Evolutionary conservation across 2,888 invertebrate species (phyloP).

Genomic region (Leucophenga maculata): DNA sequence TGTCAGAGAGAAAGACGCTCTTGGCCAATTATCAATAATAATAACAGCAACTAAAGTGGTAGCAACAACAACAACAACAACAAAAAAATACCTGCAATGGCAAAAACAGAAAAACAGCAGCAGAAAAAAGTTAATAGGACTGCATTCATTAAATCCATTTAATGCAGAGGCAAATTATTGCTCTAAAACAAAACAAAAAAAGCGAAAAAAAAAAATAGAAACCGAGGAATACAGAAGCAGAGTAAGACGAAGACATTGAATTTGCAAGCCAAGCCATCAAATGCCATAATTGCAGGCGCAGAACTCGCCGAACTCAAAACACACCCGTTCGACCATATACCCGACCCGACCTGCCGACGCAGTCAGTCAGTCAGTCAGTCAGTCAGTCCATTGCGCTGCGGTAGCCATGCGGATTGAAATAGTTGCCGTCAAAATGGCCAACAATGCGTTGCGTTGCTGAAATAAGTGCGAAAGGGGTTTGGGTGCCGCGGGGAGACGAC

Average conservation of each 20-base stretch:
- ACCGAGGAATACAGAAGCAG: slow-evolving; percentile 28
- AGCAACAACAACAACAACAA: not conserved
- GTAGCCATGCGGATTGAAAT: not conserved
- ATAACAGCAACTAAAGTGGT: slow-evolving; percentile 15
- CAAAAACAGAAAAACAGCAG: slow-evolving; percentile 21
- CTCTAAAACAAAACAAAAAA: slow-evolving; percentile 43
- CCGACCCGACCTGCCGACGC: too few species aligned
- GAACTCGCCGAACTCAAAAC: slow-evolving; percentile 48
- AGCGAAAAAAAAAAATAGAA: slow-evolving; percentile 18
- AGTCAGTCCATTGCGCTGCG: too few species aligned
- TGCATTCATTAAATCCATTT: slow-evolving; percentile 70
- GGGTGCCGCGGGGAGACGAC: too few species aligned
- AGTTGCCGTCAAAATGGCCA: slow-evolving; percentile 53
- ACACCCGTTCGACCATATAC: slow-evolving; percentile 28
- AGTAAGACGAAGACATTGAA: slow-evolving; percentile 29
- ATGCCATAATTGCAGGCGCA: slow-evolving; percentile 62
- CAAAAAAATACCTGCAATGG: not conserved
- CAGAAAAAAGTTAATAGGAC: slow-evolving; percentile 63
- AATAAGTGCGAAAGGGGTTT: not conserved
- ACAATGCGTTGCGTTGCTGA: slow-evolving; percentile 42
- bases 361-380: too few species aligned
- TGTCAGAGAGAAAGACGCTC: slow-evolving; percentile 12
- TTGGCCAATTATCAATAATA: slow-evolving; percentile 31
- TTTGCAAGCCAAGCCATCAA: too few species aligned
- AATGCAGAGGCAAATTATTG: slow-evolving; percentile 68